These are phyloP conservation scores for Macrobrachium rosenbergii DNA, from an alignment of 1,140 invertebrate species.

Conservation along the genomic window DNA sequence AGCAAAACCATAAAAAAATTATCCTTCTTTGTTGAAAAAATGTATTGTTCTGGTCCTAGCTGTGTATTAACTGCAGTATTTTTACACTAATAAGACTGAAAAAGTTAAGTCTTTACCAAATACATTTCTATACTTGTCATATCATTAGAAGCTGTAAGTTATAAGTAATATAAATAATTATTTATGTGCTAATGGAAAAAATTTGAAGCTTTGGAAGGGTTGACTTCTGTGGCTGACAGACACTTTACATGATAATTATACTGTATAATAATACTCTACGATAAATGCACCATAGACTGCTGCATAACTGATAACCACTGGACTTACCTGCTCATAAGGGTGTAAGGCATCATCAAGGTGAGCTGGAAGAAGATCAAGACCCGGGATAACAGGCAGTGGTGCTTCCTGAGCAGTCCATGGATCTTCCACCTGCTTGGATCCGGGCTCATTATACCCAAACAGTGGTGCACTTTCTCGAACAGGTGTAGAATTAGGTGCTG, in stretches of 20 bases:
- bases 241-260: neutral
- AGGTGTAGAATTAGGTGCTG: conserved; percentile 51
- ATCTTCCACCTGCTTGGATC: conserved; percentile 2
- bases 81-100: too few species aligned
- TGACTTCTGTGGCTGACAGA: neutral
- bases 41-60: too few species aligned
- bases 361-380: conserved; percentile 57
- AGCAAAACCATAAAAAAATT: neutral
- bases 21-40: too few species aligned
- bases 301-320: too few species aligned
- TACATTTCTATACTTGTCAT: too few species aligned
- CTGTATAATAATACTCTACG: neutral
- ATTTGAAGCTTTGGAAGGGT: too few species aligned
- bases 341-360: conserved; percentile 54
- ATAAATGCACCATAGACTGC: neutral
- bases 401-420: conserved; percentile 40
- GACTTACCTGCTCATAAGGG: conserved; percentile 55
- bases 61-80: too few species aligned
- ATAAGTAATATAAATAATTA: too few species aligned
- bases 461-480: conserved; percentile 48
- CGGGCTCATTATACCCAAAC: neutral
- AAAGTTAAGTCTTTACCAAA: neutral
- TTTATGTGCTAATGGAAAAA: too few species aligned
- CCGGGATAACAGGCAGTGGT: conserved; percentile 56
- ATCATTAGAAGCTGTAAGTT: too few species aligned